Percentiles rank a stretch among this genome's conserved stretches.
phyloP scores from a whole-genome alignment of 2,797 vertebrate species.

The Chelidonichthys spinosus region DNA sequence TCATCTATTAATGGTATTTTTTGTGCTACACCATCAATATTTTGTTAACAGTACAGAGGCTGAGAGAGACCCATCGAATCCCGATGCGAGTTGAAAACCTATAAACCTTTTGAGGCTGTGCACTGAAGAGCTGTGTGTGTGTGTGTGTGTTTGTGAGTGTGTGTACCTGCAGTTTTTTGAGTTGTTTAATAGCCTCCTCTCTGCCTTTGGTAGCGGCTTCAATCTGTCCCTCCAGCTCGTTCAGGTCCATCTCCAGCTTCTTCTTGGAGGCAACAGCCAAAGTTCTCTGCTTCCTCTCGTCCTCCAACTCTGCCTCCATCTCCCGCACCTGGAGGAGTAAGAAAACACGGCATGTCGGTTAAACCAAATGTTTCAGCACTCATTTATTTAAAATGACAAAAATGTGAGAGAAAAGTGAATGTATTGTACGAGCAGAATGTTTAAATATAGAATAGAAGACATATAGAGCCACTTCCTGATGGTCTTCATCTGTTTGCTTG shows the following conservation, averaged over 20 bases:
- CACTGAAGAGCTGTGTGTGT: background rate
- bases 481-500: rapidly evolving
- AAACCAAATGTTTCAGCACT: constrained; percentile 1
- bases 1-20: background rate
- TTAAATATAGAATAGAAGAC: background rate
- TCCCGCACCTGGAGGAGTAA: constrained; percentile 87
- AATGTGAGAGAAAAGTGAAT: background rate
- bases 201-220: constrained; percentile 95
- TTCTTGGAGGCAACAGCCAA: constrained; percentile 95
- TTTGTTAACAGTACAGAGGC: background rate
- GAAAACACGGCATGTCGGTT: background rate
- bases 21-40: background rate
- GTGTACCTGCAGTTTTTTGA: constrained; percentile 93
- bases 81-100: background rate
- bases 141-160: constrained; percentile 1
- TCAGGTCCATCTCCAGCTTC: constrained; percentile 98
- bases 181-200: constrained; percentile 96
- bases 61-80: background rate
- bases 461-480: background rate
- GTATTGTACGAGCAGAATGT: background rate
- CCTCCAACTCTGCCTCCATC: constrained; percentile 96
- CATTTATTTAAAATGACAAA: too few species aligned
- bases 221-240: constrained; percentile 95
- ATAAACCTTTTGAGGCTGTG: background rate
- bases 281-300: constrained; percentile 96